phyloP scores from a whole-genome alignment of 2,888 invertebrate genomes.

The Pocota personata region DNA sequence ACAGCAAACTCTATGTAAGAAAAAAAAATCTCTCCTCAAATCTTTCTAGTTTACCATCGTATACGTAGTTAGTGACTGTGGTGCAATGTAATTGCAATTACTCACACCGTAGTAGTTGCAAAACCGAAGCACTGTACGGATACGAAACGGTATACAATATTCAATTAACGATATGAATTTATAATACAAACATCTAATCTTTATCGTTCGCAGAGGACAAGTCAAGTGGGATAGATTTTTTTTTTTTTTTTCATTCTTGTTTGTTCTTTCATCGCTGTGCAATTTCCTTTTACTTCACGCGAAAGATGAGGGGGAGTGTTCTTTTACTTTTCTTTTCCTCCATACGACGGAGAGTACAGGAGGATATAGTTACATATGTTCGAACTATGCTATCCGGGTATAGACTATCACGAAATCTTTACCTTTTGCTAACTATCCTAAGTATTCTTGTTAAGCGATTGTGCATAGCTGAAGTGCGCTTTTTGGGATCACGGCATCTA shows the following conservation, averaged over 20 bases:
- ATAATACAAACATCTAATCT: conserved; percentile 47
- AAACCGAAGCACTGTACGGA: background rate
- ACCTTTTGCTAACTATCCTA: conserved; percentile 28
- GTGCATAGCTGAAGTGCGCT: conserved; percentile 7
- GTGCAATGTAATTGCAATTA: background rate
- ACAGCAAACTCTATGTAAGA: too few relatives aligned
- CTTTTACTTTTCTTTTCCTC: background rate
- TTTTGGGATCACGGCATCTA: conserved; percentile 3
- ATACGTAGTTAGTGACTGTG: background rate
- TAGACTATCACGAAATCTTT: background rate
- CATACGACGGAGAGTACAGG: background rate
- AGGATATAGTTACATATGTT: conserved; percentile 1
- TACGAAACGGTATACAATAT: conserved; percentile 28
- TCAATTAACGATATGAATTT: conserved; percentile 57
- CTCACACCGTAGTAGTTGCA: background rate
- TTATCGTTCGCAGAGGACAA: conserved; percentile 39
- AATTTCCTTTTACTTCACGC: conserved; percentile 24
- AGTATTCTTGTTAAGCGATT: conserved; percentile 31
- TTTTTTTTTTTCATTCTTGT: conserved; percentile 10
- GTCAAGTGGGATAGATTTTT: conserved; percentile 32
- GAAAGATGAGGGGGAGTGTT: background rate
- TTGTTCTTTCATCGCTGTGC: conserved; percentile 24
- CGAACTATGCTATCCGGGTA: background rate
- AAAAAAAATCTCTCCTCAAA: background rate
- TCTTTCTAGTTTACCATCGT: background rate